phyloP scores from a whole-genome alignment of 2,113 vertebrate genomes.

The Oryzias curvinotus region DNA sequence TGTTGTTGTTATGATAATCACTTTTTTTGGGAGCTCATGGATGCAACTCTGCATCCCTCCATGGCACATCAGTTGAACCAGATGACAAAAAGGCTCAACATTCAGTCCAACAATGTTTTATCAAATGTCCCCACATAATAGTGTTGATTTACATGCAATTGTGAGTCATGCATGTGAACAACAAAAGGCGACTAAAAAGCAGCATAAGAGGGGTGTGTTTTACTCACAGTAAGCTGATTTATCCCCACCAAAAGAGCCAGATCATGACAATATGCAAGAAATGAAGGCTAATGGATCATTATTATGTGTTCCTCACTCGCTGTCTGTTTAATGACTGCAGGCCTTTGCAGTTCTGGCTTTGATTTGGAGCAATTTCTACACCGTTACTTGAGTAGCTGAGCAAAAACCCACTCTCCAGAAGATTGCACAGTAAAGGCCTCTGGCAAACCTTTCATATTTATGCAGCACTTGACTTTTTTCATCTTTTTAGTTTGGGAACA shows the following conservation, averaged over 20 bases:
- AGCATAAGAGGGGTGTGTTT: slow-evolving; percentile 24
- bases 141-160: slow-evolving; percentile 56
- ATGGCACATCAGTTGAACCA: slow-evolving; percentile 39
- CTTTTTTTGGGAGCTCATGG: slow-evolving; percentile 19
- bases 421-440: slow-evolving; percentile 68
- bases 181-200: slow-evolving; percentile 29
- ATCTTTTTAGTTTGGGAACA: slow-evolving; percentile 15
- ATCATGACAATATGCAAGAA: slow-evolving; percentile 54
- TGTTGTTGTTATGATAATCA: slow-evolving; percentile 58
- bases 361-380: slow-evolving; percentile 58
- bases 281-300: slow-evolving; percentile 59
- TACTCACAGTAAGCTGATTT: slow-evolving; percentile 51
- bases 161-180: slow-evolving; percentile 30
- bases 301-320: slow-evolving; percentile 56
- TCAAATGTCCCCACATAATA: slow-evolving; percentile 47
- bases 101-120: slow-evolving; percentile 32
- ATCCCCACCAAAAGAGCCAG: slow-evolving; percentile 43
- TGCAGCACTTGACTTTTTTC: slow-evolving; percentile 61
- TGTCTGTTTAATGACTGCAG: slow-evolving; percentile 53
- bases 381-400: slow-evolving; percentile 62
- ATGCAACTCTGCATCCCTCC: slow-evolving; percentile 24
- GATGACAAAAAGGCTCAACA: slow-evolving; percentile 22
- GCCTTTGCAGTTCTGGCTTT: slow-evolving; percentile 58
- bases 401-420: slow-evolving; percentile 60
- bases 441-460: slow-evolving; percentile 64